Base-by-base conservation (phyloP, 2,113 vertebrate genomes). In the Xyliphius kryptos region DNA sequence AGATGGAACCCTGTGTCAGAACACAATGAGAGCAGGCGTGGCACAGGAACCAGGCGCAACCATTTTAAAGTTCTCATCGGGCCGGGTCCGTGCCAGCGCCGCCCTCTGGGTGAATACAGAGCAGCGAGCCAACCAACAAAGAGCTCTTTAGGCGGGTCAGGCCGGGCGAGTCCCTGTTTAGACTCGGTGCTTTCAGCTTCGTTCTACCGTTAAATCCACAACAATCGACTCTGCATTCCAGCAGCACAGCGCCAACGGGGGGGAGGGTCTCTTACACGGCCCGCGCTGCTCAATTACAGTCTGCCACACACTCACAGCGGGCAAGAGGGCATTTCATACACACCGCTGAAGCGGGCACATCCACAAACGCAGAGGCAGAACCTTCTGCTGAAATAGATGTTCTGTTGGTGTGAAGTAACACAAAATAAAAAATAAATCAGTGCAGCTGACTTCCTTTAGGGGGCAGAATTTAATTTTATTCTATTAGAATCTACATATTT, bases 151-250 rank as follows among this genome's bases (percentile, higher is more conserved):
- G 71, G 62, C 11, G 44, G 48, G 20, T 37, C 21, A 49, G 70
- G 46, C 56, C 63, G 54, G 9, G 14, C 32, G 50, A 47, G 36
- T 49, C 63, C 61, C 61, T 66, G 53, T 68, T 71, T 63, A 67
- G 58, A 67, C 53, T 63, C 68, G 59, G 64, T 19, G 53, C 53
- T 76, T 72, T 71, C 65, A 71, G 66, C 58, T 36, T 56, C 63
- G 17, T 19, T 69, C 68, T 63, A 71, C 61, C 66, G 47, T 66
- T 76, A 74, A 69, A 74, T 76, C 55, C 62, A 69, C 66, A 71
- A 75, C 69, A 71, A 71, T 71, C 8, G 53, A 61, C 36, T 53
- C 51, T 14, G 62, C 69, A 69, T 75, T 74, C 67, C 73, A 43
- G 19, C 69, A 50, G 40, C 2, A 37, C 26, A 26, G 22, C 22